phyloP scores from a whole-genome alignment of 2,888 invertebrate genomes.

The Brenthis hecate region DNA sequence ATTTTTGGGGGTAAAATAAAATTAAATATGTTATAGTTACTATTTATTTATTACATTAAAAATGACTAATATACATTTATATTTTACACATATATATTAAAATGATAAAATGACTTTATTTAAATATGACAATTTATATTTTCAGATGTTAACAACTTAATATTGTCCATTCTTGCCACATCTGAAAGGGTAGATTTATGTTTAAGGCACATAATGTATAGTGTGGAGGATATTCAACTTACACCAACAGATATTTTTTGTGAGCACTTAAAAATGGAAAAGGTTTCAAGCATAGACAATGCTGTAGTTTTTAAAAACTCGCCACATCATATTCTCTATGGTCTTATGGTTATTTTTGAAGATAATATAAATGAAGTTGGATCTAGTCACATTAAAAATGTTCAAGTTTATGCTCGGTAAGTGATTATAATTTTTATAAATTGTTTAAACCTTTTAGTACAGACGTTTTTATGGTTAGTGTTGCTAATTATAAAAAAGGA shows the following conservation, averaged over 20 bases:
- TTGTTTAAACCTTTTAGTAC: neutral
- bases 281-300: conserved; percentile 43
- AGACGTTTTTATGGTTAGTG: no score
- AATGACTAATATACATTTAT: neutral
- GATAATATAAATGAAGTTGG: conserved; percentile 29
- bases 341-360: conserved; percentile 55
- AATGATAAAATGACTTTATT: no score
- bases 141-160: conserved; percentile 26
- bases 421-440: conserved; percentile 8
- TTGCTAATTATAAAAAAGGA: no score
- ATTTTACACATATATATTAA: neutral
- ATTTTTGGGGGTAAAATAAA: no score
- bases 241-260: conserved; percentile 52
- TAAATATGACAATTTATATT: conserved; percentile 4
- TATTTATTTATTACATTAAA: no score
- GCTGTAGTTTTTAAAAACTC: conserved; percentile 55
- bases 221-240: conserved; percentile 35
- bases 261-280: conserved; percentile 58
- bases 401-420: conserved; percentile 63
- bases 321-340: conserved; percentile 62
- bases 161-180: conserved; percentile 52
- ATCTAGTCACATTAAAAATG: conserved; percentile 32
- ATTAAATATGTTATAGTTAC: no score
- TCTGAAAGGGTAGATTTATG: conserved; percentile 54
- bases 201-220: conserved; percentile 51